Percentiles rank a stretch among this genome's conserved stretches.
These are phyloP conservation scores for Phyto melanocephala DNA, from an alignment of 2,888 invertebrate species.

Conservation along the genomic window DNA sequence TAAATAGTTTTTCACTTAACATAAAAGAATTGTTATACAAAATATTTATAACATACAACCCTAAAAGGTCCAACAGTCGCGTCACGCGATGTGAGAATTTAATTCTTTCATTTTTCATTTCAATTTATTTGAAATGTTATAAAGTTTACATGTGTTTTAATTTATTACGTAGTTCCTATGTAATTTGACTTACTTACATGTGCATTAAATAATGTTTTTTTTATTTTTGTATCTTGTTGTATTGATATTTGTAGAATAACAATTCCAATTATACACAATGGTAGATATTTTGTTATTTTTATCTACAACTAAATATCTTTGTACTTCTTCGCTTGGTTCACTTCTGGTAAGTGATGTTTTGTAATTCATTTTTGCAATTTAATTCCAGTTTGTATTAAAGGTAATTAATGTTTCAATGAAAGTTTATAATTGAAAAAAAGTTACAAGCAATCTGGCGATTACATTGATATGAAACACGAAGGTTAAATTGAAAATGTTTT, in stretches of 20 bases:
- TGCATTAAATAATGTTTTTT: not conserved
- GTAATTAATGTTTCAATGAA: constrained; percentile 40
- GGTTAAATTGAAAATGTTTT: not conserved
- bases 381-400: constrained; percentile 3
- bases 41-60: not conserved
- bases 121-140: constrained; percentile 19
- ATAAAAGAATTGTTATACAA: not conserved
- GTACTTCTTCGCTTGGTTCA: not conserved
- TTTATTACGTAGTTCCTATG: not conserved
- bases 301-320: constrained; percentile 37
- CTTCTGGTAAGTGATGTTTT: constrained; percentile 23
- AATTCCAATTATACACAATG: not conserved
- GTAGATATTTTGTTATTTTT: constrained; percentile 10
- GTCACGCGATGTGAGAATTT: constrained; percentile 47
- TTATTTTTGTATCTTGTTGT: not conserved
- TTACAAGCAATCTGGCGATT: constrained; percentile 8
- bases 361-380: not conserved
- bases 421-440: constrained; percentile 46
- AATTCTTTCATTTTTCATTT: not conserved
- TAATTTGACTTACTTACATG: not conserved
- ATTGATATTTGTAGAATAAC: not conserved
- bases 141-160: not conserved
- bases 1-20: not conserved
- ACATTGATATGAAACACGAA: constrained; percentile 36
- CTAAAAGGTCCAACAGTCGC: not conserved